Conservation (phyloP, 2,797 vertebrate genomes). For the Squalus acanthias region DNA sequence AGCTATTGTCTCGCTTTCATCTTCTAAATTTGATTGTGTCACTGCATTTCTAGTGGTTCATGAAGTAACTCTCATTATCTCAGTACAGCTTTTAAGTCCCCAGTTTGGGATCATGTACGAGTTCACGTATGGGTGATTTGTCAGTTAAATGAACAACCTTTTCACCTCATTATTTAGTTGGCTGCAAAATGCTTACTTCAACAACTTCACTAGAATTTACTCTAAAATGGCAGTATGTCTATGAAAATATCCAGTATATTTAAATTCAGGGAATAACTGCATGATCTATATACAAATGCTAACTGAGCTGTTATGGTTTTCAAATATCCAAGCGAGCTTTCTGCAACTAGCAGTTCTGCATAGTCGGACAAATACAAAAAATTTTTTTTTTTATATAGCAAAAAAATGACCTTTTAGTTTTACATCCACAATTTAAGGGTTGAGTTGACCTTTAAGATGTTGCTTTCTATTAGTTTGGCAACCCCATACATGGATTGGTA, state of each 20-base stretch:
- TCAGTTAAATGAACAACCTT: neutral
- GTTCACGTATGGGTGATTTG: neutral
- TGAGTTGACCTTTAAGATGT: constrained; percentile 1
- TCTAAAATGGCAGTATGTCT: neutral
- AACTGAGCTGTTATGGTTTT: neutral
- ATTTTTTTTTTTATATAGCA: no score
- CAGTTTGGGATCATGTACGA: neutral
- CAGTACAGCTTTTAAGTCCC: neutral
- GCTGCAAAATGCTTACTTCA: neutral
- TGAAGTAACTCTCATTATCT: neutral
- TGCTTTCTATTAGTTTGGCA: neutral
- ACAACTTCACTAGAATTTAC: neutral
- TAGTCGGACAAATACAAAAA: neutral
- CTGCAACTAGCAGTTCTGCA: neutral
- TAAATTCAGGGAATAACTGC: neutral
- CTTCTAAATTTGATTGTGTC: neutral
- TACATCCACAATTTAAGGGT: neutral
- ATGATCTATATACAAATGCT: neutral
- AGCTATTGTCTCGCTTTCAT: neutral
- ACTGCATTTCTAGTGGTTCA: neutral
- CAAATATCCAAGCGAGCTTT: neutral
- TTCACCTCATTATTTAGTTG: neutral
- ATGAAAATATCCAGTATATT: neutral
- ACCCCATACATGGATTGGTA: neutral
- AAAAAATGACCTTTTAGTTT: neutral